Percentiles rank a stretch among this genome's conserved stretches.
phyloP scores from a whole-genome alignment of 2,797 vertebrate species.

The Lagorchestes hirsutus region DNA sequence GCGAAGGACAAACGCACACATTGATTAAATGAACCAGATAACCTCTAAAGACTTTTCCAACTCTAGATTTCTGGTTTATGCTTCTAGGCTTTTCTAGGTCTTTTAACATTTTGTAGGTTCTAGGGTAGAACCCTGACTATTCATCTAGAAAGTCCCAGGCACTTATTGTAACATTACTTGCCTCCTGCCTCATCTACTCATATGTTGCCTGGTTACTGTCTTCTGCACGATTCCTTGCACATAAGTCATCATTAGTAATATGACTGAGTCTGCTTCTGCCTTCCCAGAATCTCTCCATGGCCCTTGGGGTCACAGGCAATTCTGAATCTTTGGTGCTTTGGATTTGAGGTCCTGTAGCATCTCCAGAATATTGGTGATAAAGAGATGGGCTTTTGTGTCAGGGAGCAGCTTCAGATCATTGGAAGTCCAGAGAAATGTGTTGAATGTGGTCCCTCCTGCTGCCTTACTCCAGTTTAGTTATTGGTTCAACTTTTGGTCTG shows the following conservation, averaged over 20 bases:
- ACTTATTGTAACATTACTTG: not conserved
- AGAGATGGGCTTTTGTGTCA: not conserved
- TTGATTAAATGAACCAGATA: not conserved
- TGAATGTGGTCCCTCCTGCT: not conserved
- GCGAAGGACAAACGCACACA: no score
- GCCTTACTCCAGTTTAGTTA: not conserved
- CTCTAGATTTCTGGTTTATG: not conserved
- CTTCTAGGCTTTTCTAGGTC: not conserved
- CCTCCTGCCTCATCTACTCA: not conserved
- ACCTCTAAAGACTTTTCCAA: not conserved
- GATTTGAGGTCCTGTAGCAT: not conserved
- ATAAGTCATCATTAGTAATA: not conserved
- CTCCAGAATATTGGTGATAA: not conserved
- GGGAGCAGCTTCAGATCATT: not conserved
- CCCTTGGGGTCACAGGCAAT: not conserved
- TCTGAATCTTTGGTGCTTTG: not conserved
- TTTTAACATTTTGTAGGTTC: not conserved
- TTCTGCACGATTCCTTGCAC: not conserved
- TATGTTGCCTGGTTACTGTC: not conserved
- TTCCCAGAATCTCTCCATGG: not conserved
- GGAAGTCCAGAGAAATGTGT: not conserved
- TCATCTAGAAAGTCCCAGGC: not conserved
- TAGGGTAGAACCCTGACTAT: not conserved
- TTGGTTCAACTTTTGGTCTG: not conserved
- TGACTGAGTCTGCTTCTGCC: not conserved